Evolutionary conservation across 1,140 invertebrate genomes (phyloP).

Genomic region (Sinonovacula constricta): DNA sequence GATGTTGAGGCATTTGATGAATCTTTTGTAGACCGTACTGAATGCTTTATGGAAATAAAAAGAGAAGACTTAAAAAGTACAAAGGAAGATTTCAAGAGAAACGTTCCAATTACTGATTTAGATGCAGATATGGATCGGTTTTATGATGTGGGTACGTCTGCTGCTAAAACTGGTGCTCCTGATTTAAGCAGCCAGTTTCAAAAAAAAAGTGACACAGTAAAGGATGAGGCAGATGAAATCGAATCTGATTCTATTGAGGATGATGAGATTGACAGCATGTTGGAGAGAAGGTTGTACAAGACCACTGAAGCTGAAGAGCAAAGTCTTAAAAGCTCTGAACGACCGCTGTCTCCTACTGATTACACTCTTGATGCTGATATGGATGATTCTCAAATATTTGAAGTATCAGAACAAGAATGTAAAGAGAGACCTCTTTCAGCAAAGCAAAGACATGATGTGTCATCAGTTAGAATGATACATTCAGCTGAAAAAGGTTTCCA

Average conservation of each 20-base stretch:
- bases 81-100: conserved; percentile 19
- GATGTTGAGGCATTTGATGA: conserved; percentile 41
- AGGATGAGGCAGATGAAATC: conserved; percentile 19
- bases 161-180: no score
- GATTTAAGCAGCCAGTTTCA: no score
- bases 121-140: conserved; percentile 11
- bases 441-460: no score
- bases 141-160: no score
- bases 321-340: conserved; percentile 52
- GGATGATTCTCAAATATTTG: conserved; percentile 49
- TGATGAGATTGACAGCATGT: conserved; percentile 32
- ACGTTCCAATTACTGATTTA: conserved; percentile 18
- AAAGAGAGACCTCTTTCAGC: conserved; percentile 67
- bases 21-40: conserved; percentile 60
- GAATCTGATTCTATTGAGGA: conserved; percentile 40
- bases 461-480: conserved; percentile 44
- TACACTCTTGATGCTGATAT: conserved; percentile 68
- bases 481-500: conserved; percentile 13
- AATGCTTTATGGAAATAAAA: conserved; percentile 53
- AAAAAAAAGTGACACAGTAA: not conserved
- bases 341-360: conserved; percentile 70
- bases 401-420: conserved; percentile 50
- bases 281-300: conserved; percentile 15
- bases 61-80: conserved; percentile 40
- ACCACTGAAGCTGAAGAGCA: conserved; percentile 37